Conservation (phyloP, 2,113 vertebrate species). For the Rhipidura dahli region DNA sequence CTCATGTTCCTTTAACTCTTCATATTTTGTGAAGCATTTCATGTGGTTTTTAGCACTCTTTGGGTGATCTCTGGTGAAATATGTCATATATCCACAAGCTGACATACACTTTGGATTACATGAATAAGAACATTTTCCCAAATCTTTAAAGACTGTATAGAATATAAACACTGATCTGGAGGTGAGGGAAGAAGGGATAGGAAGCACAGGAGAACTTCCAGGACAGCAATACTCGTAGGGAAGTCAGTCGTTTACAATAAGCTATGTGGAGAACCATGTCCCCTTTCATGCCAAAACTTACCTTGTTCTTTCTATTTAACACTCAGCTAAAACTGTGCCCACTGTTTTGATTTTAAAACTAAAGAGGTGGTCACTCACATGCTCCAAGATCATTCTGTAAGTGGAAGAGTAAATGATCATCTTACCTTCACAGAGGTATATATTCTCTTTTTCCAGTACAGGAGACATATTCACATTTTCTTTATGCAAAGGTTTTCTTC, state of each 20-base stretch:
- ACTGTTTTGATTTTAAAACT: not conserved
- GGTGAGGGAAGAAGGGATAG: fast-evolving
- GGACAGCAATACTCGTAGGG: not conserved
- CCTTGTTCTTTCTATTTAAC: not conserved
- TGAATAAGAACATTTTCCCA: not conserved
- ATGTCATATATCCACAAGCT: not conserved
- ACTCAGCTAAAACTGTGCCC: not conserved
- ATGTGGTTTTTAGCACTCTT: not conserved
- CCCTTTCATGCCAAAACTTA: not conserved
- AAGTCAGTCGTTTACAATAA: not conserved
- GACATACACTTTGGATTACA: not conserved
- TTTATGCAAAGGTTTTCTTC: not conserved
- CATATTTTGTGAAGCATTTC: not conserved
- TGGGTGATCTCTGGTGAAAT: not conserved
- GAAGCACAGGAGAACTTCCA: not conserved
- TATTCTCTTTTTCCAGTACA: not conserved
- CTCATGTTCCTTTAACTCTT: not conserved
- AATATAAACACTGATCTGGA: not conserved
- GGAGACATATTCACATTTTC: not conserved
- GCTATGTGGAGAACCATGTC: not conserved
- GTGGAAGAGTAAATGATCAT: not conserved
- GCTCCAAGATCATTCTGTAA: not conserved
- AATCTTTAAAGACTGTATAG: not conserved
- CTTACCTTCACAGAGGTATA: not conserved
- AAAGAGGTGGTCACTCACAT: not conserved